Evolutionary conservation across 2,797 vertebrate genomes (phyloP).

Genomic region (Tinamus major): DNA sequence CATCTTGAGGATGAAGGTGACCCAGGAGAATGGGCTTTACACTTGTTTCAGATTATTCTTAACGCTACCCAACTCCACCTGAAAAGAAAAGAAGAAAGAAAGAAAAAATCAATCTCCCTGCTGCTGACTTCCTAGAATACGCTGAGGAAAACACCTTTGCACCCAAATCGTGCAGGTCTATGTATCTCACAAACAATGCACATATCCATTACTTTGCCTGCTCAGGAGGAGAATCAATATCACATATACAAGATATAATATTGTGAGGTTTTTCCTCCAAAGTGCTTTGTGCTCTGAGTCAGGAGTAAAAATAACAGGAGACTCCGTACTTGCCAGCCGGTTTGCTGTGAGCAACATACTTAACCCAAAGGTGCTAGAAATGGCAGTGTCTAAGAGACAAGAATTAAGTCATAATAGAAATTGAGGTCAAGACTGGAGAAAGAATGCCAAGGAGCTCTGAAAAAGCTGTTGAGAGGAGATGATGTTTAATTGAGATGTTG

Average conservation of each 20-base stretch:
- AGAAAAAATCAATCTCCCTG: not conserved
- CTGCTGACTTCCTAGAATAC: not conserved
- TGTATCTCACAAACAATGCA: not conserved
- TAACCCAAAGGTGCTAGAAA: not conserved
- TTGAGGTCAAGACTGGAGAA: not conserved
- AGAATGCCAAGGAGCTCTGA: not conserved
- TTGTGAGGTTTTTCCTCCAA: constrained; percentile 24
- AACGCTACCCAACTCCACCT: not conserved
- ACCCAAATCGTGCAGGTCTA: not conserved
- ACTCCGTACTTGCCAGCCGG: not conserved
- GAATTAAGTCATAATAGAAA: not conserved
- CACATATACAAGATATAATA: not conserved
- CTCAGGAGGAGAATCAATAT: constrained; percentile 23
- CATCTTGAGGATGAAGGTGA: not conserved
- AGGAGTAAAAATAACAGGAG: constrained; percentile 18
- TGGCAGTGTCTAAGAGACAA: not conserved
- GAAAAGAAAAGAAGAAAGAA: constrained; percentile 20
- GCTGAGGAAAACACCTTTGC: not conserved
- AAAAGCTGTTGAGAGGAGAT: not conserved
- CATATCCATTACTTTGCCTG: not conserved
- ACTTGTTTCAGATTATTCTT: constrained; percentile 25
- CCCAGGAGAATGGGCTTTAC: not conserved
- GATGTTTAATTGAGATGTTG: constrained; percentile 1
- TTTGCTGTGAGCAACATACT: not conserved
- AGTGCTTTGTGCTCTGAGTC: constrained; percentile 11